Base-by-base conservation (phyloP, 2,797 vertebrate species). In the Amniataba percoides region DNA sequence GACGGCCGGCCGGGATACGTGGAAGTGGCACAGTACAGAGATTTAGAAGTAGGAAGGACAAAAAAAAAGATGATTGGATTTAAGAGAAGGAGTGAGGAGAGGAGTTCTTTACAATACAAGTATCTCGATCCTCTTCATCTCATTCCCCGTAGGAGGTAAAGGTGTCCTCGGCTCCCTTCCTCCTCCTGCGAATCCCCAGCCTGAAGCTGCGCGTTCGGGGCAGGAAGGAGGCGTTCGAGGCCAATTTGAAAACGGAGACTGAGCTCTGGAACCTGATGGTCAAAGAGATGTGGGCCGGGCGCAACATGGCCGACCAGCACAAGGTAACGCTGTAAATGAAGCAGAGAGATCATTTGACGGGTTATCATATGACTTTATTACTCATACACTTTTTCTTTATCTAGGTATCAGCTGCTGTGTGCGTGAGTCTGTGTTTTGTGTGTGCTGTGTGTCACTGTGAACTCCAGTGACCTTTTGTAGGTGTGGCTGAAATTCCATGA, bases 261-360 rank as follows among this genome's bases (percentile, higher is more conserved):
- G 97, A 99, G 76, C 96, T 99, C 11, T 99, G 98, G 98, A 93
- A 97, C 88, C 91, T 99, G 81, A 99, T 99, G 96, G 95, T 99
- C 87, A 99, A 98, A 84, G 98, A 99, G 92, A 97, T 99, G 98
- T 98, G 97, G 96, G 98, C 97, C 0, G 98, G 98, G 18, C 97
- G 96, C 88, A 95, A 94, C 87, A 96, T 99, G 94, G 96, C 98
- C 0, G 97, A 99, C 12, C 95, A 96, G 14, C 97, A 99, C 93
- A 99, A 99, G 98, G 98, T 98, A 57, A 79, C 61, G 3, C 31
- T 67, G 15, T 31, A 8, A 53, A 3, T 31, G 27, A 71, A 51
- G 3, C 11, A 18, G 4, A 18, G 52, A 39, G 14, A 51, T 15
- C 3, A 39, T 69, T 46, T 55, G 13, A 6, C 48, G 25, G 46